Evolutionary conservation across 2,113 vertebrate species (phyloP).

Genomic region (Etia nguti): DNA sequence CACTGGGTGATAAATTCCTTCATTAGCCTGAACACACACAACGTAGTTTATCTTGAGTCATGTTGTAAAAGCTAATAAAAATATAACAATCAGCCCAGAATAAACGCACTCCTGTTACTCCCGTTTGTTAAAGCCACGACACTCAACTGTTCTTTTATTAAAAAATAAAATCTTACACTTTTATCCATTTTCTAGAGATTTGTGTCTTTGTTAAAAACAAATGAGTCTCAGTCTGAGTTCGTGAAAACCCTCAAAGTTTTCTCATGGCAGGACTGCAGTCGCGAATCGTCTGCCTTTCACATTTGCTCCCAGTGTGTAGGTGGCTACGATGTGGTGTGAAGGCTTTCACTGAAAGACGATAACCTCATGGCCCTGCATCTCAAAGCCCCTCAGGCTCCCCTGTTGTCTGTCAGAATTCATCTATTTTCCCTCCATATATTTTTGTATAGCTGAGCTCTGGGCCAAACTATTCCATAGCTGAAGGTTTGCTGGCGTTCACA

Average conservation of each 20-base stretch:
- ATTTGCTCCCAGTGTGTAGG: neutral
- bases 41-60: rapidly evolving
- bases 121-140: neutral
- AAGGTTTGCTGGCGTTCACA: neutral
- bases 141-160: neutral
- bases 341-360: neutral
- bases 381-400: neutral
- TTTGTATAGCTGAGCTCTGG: neutral
- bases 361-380: neutral
- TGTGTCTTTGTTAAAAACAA: neutral
- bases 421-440: neutral
- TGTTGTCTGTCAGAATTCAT: neutral
- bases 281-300: neutral
- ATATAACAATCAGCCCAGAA: neutral
- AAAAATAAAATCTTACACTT: neutral
- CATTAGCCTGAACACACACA: neutral
- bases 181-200: neutral
- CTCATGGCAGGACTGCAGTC: neutral
- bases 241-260: neutral
- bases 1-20: neutral
- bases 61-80: neutral
- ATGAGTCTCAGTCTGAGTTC: neutral
- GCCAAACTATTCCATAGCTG: neutral
- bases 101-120: neutral
- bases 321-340: neutral